These are phyloP conservation scores for Lapara coniferarum DNA, from an alignment of 2,888 invertebrate species.

Conservation along the genomic window DNA sequence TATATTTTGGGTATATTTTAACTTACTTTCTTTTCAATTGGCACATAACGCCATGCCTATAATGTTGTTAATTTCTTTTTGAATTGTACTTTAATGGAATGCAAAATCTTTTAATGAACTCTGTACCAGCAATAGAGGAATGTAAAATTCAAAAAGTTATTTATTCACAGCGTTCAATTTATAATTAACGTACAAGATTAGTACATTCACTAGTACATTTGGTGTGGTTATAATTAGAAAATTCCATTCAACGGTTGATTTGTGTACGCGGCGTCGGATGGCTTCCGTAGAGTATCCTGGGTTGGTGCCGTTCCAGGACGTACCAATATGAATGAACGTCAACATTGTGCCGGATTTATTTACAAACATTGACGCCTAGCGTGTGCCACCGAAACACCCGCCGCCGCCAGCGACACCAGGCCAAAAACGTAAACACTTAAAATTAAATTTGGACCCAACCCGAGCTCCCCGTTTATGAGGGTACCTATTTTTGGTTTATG, in stretches of 20 bases:
- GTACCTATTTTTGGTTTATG: constrained; percentile 9
- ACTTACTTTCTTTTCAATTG: not conserved
- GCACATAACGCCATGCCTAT: not conserved
- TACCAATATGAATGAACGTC: constrained; percentile 68
- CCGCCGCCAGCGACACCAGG: constrained; percentile 38
- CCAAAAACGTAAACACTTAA: constrained; percentile 57
- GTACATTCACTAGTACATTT: not conserved
- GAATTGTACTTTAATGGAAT: not conserved
- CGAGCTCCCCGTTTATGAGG: constrained; percentile 42
- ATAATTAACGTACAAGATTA: constrained; percentile 6
- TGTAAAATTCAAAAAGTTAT: too few species aligned
- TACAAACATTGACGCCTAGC: constrained; percentile 76
- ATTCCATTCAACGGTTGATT: constrained; percentile 24
- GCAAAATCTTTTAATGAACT: too few species aligned
- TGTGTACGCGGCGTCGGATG: constrained; percentile 25
- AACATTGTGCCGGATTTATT: constrained; percentile 69
- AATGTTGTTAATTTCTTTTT: too few species aligned
- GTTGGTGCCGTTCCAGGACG: constrained; percentile 13
- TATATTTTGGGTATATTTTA: not conserved
- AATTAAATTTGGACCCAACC: constrained; percentile 62
- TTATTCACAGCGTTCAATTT: not conserved
- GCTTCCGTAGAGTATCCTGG: constrained; percentile 24
- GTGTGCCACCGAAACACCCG: constrained; percentile 59
- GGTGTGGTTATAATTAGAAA: constrained; percentile 27
- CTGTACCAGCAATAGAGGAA: too few species aligned